Evolutionary conservation across 1,140 invertebrate genomes (phyloP), one percentile per base, ranked within the genome.

Genomic region (Drosophila mayri): DNA sequence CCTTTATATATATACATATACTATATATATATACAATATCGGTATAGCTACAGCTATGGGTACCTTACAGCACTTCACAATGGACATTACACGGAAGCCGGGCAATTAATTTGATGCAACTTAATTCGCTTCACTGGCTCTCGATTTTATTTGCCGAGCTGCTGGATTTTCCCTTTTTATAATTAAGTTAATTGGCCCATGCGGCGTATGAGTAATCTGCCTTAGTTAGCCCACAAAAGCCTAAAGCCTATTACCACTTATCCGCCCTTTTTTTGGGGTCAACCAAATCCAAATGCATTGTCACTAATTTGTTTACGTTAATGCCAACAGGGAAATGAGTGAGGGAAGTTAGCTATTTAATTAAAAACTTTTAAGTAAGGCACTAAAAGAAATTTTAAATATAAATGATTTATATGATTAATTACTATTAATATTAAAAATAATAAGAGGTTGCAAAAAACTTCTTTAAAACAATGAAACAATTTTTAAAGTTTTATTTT

Each of bases 121-220:
- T 47, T 71, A 55, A 41, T 44, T 38, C 79, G 83, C 79, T 87
- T 73, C 70, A 76, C 16, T 84, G 81, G 43, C 70, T 52, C 20
- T 28, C 14, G 20, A 66, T 78, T 86, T 73, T 46, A 67, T 76
- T 76, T 64, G 43, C 40, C 18, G 8, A 41, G 12, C 35, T 18
- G 49, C 43, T 54, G 28, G 44, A 43, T 58, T 47, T 44, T 25
- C 52, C 50, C 47, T 46, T 75, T 88, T 59, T 67, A 62, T 73
- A 86, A 79, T 84, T 74, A 78, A 88, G 35, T 68, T 81, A 78
- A 81, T 80, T 81, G 68, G 64, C 47, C 76, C 63, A 79, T 44
- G 67, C 58, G 67, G 78, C 84, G 79, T 84, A 88, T 87, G 84
- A 77, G 80, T 87, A 87, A 88, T 87, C 80, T 62, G 47, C 55